Evolutionary conservation across 1,140 invertebrate species (phyloP).

Genomic region (Plectrocnemia conspersa): DNA sequence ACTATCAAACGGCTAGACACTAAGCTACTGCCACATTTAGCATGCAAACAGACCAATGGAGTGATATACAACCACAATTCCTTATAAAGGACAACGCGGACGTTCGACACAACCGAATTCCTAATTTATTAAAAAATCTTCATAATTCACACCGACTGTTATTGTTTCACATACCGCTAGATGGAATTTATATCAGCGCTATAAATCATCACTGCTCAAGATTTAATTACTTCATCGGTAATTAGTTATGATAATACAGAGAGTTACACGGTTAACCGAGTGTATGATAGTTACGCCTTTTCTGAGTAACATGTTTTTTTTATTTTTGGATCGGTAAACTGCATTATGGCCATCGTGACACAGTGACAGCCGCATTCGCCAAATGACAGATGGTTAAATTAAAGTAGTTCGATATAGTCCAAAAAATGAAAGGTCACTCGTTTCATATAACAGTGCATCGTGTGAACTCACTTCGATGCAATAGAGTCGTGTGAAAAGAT

Average conservation of each 20-base stretch:
- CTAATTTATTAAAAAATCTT: too few relatives aligned
- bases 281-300: too few relatives aligned
- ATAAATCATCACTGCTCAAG: neutral
- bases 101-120: too few relatives aligned
- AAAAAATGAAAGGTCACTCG: neutral
- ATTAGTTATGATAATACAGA: too few relatives aligned
- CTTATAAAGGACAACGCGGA: conserved; percentile 17
- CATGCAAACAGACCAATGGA: conserved; percentile 18
- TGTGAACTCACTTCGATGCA: conserved; percentile 18
- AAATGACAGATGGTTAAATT: conserved; percentile 17
- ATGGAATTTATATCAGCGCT: neutral
- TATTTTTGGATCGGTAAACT: neutral
- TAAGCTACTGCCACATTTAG: conserved; percentile 20
- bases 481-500: too few relatives aligned
- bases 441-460: conserved; percentile 17
- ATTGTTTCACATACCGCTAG: neutral
- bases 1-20: neutral
- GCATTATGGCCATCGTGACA: conserved; percentile 1
- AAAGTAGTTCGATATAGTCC: conserved; percentile 9
- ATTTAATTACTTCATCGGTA: neutral
- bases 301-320: neutral
- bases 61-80: conserved; percentile 16
- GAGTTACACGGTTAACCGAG: too few relatives aligned
- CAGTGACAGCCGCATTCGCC: conserved; percentile 7
- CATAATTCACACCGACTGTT: too few relatives aligned